Base-by-base conservation (phyloP, 2,113 vertebrate species). In the Pitta sordida region DNA sequence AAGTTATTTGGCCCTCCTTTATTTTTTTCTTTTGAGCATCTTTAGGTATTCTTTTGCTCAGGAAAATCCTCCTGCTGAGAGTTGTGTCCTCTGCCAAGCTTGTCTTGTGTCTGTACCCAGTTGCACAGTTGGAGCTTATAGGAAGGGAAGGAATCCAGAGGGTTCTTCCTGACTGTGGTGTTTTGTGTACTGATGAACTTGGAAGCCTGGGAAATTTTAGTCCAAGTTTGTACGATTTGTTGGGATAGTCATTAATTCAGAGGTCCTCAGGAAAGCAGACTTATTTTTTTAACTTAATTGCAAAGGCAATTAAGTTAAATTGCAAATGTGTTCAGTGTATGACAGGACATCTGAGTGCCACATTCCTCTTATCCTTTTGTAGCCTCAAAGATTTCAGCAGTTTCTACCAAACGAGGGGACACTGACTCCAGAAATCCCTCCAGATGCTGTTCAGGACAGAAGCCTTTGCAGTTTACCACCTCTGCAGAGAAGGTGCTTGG, bases 361-460 rank as follows among this genome's bases (percentile, higher is more conserved):
- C 15, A 13, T 60, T 77, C 36, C 18, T 52, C 69, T 95, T 80
- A 5, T 27, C 69, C 48, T 58, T 68, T 95, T 83, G 48, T 67
- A 98, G 98, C 43, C 71, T 79, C 49, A 90, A 67, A 96, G 92
- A 83, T 60, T 94, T 37, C 97, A 96, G 56, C 94, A 90, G 27
- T 39, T 87, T 14, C 53, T 93, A 6, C 55, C 91, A 7, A 80
- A 64, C 22, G 15, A 89, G 90, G 75, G 95, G 79, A 65, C 94
- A 29, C 27, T 16, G 36, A 83, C 53, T 43, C 34, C 96, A 11
- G 91, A 91, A 19, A 97, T 99, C 49, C 99, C 99, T 16, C 98
- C 97, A 8, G 99, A 99, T n/a, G 98, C 98, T 36, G 81, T 99
- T 32, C 97, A 64, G 60, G 95, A 97, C 46, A 97, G 97, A 82